Conservation (phyloP, 2,888 invertebrate genomes). For the Carpatolechia fugitivella region DNA sequence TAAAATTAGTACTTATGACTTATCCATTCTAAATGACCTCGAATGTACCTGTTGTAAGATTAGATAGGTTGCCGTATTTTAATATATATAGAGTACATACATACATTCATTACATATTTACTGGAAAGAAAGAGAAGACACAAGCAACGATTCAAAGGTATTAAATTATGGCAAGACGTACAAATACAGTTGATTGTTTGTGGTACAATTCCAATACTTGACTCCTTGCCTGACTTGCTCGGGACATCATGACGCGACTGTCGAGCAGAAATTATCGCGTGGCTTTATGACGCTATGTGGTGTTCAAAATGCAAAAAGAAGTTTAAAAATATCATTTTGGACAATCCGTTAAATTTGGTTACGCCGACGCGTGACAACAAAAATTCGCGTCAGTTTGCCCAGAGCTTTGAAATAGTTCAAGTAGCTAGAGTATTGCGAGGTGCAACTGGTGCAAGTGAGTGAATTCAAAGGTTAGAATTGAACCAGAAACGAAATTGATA, state of each 20-base stretch:
- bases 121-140: slow-evolving; percentile 1
- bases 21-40: background rate
- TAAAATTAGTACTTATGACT: background rate
- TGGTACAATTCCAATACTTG: background rate
- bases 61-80: slow-evolving; percentile 31
- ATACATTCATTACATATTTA: background rate
- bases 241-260: too few species aligned
- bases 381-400: too few species aligned
- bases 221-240: too few species aligned
- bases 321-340: too few species aligned
- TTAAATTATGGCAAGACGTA: background rate
- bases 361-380: too few species aligned
- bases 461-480: background rate
- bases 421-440: background rate
- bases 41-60: slow-evolving; percentile 8
- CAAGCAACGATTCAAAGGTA: slow-evolving; percentile 11
- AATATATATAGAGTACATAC: background rate
- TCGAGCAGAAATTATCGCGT: too few species aligned
- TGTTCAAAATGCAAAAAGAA: too few species aligned
- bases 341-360: too few species aligned
- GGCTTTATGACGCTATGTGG: too few species aligned
- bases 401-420: too few species aligned
- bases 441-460: background rate
- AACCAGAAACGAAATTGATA: background rate
- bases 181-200: background rate